phyloP scores from a whole-genome alignment of 2,888 invertebrate genomes.

The Arctia plantaginis region DNA sequence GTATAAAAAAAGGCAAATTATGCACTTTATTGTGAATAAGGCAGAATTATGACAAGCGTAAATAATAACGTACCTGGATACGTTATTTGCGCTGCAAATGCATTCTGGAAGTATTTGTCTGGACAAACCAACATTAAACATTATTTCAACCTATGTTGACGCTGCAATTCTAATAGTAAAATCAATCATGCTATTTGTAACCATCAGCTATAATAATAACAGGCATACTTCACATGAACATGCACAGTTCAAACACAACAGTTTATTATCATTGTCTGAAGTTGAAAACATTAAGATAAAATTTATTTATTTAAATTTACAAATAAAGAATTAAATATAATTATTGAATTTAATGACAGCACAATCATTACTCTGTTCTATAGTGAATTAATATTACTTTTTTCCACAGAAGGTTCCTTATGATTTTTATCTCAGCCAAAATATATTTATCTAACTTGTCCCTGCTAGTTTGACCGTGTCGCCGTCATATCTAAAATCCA shows the following conservation, averaged over 20 bases:
- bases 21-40: background rate
- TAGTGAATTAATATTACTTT: too few species aligned
- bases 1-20: too few species aligned
- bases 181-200: conserved; percentile 4
- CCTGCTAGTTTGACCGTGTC: background rate
- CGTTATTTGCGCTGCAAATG: too few species aligned
- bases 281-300: background rate
- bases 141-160: background rate
- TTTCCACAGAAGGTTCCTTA: background rate
- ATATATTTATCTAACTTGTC: background rate
- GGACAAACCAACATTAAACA: background rate
- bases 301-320: background rate
- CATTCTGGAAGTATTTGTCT: background rate
- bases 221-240: conserved; percentile 7
- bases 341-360: background rate
- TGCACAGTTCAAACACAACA: background rate
- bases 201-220: conserved; percentile 10
- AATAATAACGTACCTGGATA: too few species aligned
- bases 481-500: background rate
- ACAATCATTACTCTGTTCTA: too few species aligned
- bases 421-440: background rate
- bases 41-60: too few species aligned
- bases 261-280: background rate
- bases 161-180: background rate
- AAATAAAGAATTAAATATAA: background rate